phyloP scores from a whole-genome alignment of 2,113 vertebrate species.

The Ochotona curzoniae region DNA sequence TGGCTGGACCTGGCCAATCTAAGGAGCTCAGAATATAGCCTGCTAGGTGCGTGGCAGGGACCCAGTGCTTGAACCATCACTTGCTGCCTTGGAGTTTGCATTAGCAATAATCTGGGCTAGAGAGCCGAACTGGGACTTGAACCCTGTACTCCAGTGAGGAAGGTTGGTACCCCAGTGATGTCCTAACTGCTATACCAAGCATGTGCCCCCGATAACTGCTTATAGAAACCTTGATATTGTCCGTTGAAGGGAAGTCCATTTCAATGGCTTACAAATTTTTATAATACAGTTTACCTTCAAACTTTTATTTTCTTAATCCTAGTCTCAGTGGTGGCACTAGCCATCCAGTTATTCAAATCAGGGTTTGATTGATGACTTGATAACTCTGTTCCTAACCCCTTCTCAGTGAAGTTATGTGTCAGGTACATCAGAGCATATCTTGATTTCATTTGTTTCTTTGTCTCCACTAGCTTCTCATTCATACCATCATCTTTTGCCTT shows the following conservation, averaged over 20 bases:
- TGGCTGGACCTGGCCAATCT: too few relatives aligned
- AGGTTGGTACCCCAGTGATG: too few relatives aligned
- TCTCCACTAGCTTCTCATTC: neutral
- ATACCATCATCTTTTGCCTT: neutral
- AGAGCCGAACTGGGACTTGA: too few relatives aligned
- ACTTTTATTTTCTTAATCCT: neutral
- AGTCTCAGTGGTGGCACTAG: neutral
- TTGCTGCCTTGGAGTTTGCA: too few relatives aligned
- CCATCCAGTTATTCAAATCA: neutral
- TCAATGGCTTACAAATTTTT: neutral
- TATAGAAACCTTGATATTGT: neutral
- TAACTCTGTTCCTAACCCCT: neutral
- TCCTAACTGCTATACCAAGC: too few relatives aligned
- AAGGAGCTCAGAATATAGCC: too few relatives aligned
- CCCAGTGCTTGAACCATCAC: too few relatives aligned
- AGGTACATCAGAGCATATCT: neutral
- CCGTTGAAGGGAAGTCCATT: neutral
- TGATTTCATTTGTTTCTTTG: neutral
- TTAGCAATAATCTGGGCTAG: too few relatives aligned
- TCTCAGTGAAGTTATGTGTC: neutral
- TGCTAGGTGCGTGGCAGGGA: too few relatives aligned
- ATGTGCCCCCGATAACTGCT: neutral
- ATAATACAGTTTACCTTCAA: constrained; percentile 16
- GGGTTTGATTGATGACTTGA: neutral
- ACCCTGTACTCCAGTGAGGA: too few relatives aligned